Base-by-base conservation (phyloP, 2,888 invertebrate genomes). In the Chorisops tibialis region DNA sequence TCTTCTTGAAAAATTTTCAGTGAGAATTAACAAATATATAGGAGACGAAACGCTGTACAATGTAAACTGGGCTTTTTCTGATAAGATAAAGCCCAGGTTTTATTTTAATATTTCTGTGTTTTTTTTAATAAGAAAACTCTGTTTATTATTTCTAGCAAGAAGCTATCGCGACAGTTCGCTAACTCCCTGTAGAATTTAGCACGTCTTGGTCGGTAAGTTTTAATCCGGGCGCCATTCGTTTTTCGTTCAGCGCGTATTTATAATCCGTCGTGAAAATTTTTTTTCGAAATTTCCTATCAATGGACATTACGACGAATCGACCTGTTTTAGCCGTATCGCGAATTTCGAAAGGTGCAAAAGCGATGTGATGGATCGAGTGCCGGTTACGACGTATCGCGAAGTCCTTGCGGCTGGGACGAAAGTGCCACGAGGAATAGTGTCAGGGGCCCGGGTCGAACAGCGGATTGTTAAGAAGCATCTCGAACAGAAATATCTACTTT, bases 401-500 rank as follows among this genome's bases (percentile, higher is more conserved):
- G 21, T 39, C 16, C 61, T 63, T 41, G 59, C 65, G 18, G 61
- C 59, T 4, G 45, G 37, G 12, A 14, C 47, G 19, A 37, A 14
- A 35, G 70, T 74, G 1, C 63, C 72, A 37, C 69, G 74, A n/a
- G 71, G 74, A 47, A 59, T 66, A 24, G 73, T 75, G 0, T 73
- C 75, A 41, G 75, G 75, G n/a, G n/a, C 45, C 72, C 75, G 58
- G 75, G 51, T 39, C 37, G 51, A 59, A 38, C 56, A 56, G 22
- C 56, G 56, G 30, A 56, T 77, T 61, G 71, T 77, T 65, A 77
- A 77, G 67, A 77, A 77, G 67, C 77, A 77, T 69, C 74, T 77
- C 62, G 77, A 77, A 70, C 77, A 77, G 69, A 77, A 77, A 70
- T 77, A 77, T 69, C 73, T 77, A 71, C 70, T 77, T 68, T 77